Base-by-base conservation (phyloP, 1,140 invertebrate species). In the Drosophila kurseongensis region DNA sequence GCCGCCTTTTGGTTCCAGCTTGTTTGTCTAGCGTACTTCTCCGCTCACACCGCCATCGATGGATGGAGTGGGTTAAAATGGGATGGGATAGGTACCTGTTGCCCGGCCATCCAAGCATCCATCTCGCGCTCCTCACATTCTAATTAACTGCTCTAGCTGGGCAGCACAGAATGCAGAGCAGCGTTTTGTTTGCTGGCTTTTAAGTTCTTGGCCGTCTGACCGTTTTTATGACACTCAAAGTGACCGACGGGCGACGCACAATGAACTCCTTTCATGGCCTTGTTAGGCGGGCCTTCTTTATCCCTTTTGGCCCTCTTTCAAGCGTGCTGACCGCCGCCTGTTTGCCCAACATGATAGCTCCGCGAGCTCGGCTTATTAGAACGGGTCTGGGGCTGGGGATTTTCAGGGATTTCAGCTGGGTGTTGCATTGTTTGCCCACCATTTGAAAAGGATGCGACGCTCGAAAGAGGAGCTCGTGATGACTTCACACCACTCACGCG, bases 131-230 rank as follows among this genome's bases (percentile, higher is more conserved):
- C 45, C 45, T 47, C 75, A 84, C 76, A 88, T 88, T 88, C 84
- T 88, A 88, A 88, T 88, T 88, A 89, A 89, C 84, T 88, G 84
- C 84, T 89, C 84, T 88, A 88, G 84, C 84, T 88, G 83, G 75
- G 62, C 76, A 79, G 65, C 67, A 84, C 79, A 88, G 62, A 88
- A 86, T 60, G 83, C 79, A 66, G 83, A 83, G 83, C 82, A 86
- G 55, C 71, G 67, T 73, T 89, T 80, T 84, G 81, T 84, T 84
- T 85, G 81, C 67, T 74, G 84, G 84, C 84, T 88, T 88, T 89
- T 88, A 88, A 69, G 72, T 68, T 72, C 58, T 63, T 47, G 32
- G 47, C 51, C 79, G 48, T 62, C 29, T 16, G 36, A 54, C 48
- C 61, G 54, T 79, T 85, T 83, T 84, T 86, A 86, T 88, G 83